These are phyloP conservation scores for Anthoptus insignis DNA, from an alignment of 2,888 invertebrate genomes.

Conservation along the genomic window DNA sequence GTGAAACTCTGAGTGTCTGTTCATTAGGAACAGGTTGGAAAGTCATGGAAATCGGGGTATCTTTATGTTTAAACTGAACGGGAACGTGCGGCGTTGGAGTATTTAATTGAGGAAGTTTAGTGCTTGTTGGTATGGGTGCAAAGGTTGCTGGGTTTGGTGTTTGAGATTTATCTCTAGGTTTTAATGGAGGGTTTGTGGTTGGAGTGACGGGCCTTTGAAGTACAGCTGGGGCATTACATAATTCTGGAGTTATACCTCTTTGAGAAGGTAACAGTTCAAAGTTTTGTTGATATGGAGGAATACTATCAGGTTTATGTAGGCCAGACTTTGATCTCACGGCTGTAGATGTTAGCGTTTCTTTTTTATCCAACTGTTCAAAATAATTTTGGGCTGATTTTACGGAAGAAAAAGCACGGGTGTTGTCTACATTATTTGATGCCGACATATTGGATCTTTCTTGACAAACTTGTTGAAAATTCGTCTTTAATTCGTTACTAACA, in stretches of 20 bases:
- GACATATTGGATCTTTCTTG: constrained; percentile 64
- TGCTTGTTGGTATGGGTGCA: constrained; percentile 49
- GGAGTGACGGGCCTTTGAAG: constrained; percentile 77
- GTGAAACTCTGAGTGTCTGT: constrained; percentile 82
- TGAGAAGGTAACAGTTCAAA: constrained; percentile 87
- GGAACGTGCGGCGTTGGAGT: constrained; percentile 57
- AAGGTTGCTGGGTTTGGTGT: constrained; percentile 57
- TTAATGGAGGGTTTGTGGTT: constrained; percentile 72
- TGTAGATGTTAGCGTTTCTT: constrained; percentile 67
- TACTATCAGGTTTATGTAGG: constrained; percentile 88
- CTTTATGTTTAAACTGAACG: constrained; percentile 77
- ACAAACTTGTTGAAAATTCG: constrained; percentile 65
- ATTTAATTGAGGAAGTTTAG: constrained; percentile 57
- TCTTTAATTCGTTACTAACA: constrained; percentile 71
- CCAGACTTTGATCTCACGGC: constrained; percentile 80
- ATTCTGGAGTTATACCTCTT: constrained; percentile 86
- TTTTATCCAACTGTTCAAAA: constrained; percentile 76
- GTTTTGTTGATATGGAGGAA: constrained; percentile 89
- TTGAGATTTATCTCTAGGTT: constrained; percentile 66
- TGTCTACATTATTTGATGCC: constrained; percentile 56
- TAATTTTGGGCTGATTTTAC: constrained; percentile 75
- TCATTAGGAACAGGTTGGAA: constrained; percentile 90
- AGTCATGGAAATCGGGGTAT: constrained; percentile 86
- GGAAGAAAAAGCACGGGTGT: constrained; percentile 67
- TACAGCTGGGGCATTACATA: constrained; percentile 72